Evolutionary conservation across 2,797 vertebrate genomes (phyloP).

Genomic region (Aulostomus chinensis): DNA sequence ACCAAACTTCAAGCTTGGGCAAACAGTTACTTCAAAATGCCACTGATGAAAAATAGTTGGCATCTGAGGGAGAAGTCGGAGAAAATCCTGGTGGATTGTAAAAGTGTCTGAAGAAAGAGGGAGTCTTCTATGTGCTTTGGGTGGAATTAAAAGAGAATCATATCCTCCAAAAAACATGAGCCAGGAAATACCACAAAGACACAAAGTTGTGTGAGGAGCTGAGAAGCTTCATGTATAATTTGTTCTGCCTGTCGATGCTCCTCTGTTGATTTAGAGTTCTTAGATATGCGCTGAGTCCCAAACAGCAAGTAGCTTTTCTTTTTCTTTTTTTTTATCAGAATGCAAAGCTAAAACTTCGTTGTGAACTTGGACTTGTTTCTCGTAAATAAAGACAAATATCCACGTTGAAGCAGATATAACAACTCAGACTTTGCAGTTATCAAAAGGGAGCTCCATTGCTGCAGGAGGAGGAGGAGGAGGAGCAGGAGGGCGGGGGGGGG

Average conservation of each 20-base stretch:
- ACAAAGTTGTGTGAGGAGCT: constrained; percentile 50
- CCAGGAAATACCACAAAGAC: constrained; percentile 60
- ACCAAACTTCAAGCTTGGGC: too few relatives aligned
- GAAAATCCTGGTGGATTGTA: constrained; percentile 44
- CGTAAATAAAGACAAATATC: constrained; percentile 61
- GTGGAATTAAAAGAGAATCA: constrained; percentile 45
- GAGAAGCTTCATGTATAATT: constrained; percentile 86
- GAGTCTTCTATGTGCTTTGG: constrained; percentile 38
- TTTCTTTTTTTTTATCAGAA: constrained; percentile 61
- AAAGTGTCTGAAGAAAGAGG: constrained; percentile 41
- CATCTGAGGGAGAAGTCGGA: constrained; percentile 31
- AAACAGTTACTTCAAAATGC: too few relatives aligned
- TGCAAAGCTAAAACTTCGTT: constrained; percentile 51
- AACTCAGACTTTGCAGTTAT: too few relatives aligned
- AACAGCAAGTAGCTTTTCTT: constrained; percentile 73
- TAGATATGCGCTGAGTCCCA: constrained; percentile 80
- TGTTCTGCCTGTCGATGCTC: constrained; percentile 77
- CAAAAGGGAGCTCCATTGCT: too few relatives aligned
- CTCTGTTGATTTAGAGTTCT: constrained; percentile 78
- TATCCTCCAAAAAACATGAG: constrained; percentile 51
- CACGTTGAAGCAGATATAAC: constrained; percentile 62
- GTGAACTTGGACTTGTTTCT: constrained; percentile 71
- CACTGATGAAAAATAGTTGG: constrained; percentile 35
- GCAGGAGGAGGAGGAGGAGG: neutral
- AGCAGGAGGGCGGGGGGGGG: neutral